Conservation (phyloP, 2,113 vertebrate genomes). For the Sigmodon hispidus region DNA sequence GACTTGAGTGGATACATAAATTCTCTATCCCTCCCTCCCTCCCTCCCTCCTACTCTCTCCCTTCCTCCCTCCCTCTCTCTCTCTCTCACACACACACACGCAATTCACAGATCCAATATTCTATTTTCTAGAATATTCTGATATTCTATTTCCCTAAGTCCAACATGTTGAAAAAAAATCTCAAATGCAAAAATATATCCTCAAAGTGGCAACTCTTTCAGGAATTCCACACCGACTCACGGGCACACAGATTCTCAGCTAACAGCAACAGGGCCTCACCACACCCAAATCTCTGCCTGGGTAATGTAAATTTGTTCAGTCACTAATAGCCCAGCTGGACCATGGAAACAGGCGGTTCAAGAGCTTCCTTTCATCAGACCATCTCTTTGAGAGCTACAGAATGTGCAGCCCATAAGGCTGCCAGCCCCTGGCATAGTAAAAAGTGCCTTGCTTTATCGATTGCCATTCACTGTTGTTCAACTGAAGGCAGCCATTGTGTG, state of each 20-base stretch:
- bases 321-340: neutral
- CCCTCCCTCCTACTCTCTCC: no score
- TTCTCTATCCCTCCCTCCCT: no score
- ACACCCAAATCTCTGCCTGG: neutral
- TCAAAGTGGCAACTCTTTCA: neutral
- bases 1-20: neutral
- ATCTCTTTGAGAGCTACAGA: neutral
- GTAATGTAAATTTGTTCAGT: neutral
- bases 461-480: neutral
- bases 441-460: neutral
- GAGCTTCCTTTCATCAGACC: neutral
- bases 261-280: neutral
- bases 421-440: neutral
- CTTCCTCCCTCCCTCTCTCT: no score
- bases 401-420: neutral
- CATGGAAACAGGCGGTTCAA: neutral
- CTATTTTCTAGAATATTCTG: no score
- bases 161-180: conserved; percentile 12
- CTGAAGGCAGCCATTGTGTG: neutral
- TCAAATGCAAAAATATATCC: neutral
- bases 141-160: neutral
- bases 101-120: neutral
- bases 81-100: neutral
- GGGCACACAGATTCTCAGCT: neutral
- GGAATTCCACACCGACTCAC: neutral